Evolutionary conservation across 1,140 invertebrate genomes (phyloP).

Genomic region (Drosophila cardini): DNA sequence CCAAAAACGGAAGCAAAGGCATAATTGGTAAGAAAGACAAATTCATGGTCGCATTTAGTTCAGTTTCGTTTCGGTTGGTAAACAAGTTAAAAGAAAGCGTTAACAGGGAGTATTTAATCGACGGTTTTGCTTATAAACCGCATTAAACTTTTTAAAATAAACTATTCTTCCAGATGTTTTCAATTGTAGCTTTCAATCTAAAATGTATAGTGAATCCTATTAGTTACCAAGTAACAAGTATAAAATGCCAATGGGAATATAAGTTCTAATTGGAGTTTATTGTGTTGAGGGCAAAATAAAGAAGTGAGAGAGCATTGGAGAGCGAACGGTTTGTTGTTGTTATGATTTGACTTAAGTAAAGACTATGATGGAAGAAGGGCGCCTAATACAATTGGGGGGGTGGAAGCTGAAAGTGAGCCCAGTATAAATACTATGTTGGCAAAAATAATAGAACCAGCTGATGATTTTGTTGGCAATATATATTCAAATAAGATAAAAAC

Average conservation of each 20-base stretch:
- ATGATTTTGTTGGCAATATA: no score
- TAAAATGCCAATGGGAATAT: slow-evolving; percentile 9
- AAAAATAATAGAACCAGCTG: no score
- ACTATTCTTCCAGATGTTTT: no score
- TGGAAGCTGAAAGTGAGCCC: slow-evolving; percentile 34
- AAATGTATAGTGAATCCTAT: no score
- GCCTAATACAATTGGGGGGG: background rate
- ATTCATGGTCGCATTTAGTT: background rate
- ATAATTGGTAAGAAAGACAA: slow-evolving; percentile 23
- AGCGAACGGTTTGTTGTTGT: slow-evolving; percentile 21
- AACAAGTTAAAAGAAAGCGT: background rate
- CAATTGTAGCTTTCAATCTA: no score
- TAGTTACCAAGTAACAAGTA: no score
- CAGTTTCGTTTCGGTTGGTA: background rate
- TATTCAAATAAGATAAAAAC: no score
- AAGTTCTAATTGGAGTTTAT: slow-evolving; percentile 39
- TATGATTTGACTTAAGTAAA: background rate
- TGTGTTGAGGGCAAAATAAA: slow-evolving; percentile 23
- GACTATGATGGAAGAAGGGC: background rate
- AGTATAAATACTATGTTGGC: background rate
- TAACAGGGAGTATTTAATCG: no score
- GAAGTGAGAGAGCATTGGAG: slow-evolving; percentile 11
- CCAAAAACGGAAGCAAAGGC: slow-evolving; percentile 49
- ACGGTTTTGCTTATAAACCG: no score
- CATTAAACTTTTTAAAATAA: no score